Conservation (phyloP, 1,140 invertebrate species). For the Pararge aegeria region DNA sequence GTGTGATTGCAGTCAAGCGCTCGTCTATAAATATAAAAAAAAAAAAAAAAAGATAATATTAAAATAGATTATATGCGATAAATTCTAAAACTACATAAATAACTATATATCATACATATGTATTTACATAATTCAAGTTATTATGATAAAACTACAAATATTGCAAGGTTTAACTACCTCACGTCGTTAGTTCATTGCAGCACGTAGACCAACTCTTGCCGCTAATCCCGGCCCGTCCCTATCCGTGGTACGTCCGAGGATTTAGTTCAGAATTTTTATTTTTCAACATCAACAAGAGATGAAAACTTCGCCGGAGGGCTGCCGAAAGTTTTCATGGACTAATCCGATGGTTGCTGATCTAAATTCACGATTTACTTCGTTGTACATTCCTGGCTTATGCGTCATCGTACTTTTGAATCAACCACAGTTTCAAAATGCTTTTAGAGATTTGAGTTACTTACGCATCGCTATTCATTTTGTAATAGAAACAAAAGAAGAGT, state of each 20-base stretch:
- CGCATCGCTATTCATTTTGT: no score
- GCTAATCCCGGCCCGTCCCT: constrained; percentile 46
- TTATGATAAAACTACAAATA: background rate
- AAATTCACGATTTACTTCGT: constrained; percentile 74
- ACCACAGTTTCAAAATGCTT: constrained; percentile 48
- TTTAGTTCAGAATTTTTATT: constrained; percentile 57
- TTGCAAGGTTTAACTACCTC: background rate
- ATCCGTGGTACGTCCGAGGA: constrained; percentile 34
- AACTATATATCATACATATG: no score
- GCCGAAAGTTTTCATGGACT: constrained; percentile 59
- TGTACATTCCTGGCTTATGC: constrained; percentile 54
- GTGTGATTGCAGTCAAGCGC: no score
- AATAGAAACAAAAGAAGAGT: no score
- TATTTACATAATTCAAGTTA: background rate
- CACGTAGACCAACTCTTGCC: constrained; percentile 26
- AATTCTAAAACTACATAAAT: no score
- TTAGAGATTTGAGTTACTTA: no score
- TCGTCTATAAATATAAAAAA: no score
- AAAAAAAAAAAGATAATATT: no score
- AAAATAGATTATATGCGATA: no score
- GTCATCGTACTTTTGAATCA: constrained; percentile 65
- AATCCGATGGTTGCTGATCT: constrained; percentile 61
- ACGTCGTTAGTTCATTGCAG: constrained; percentile 34
- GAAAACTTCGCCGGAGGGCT: constrained; percentile 56
- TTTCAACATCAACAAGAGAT: constrained; percentile 64